Conservation (phyloP, 2,888 invertebrate genomes). For the Lasioglossum zephyrum region DNA sequence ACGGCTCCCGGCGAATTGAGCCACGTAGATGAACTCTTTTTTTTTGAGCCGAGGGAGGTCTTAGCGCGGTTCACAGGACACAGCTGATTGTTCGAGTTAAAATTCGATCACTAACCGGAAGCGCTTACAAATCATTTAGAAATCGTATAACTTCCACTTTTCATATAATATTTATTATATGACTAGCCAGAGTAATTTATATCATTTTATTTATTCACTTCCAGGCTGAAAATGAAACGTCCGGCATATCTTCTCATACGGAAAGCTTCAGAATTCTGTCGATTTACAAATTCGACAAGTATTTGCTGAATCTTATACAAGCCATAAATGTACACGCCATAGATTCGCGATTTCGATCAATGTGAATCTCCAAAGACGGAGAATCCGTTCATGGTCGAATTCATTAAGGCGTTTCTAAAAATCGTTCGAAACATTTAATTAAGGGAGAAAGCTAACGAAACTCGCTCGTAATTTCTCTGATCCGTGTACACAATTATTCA, state of each 20-base stretch:
- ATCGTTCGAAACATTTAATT: not conserved
- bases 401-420: not conserved
- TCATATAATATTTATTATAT: not conserved
- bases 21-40: not conserved
- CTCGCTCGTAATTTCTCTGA: not conserved
- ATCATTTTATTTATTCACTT: not conserved
- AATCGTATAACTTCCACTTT: not conserved
- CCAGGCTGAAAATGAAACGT: not conserved
- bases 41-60: not conserved
- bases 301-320: not conserved
- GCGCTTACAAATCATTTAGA: not conserved
- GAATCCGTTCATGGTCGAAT: not conserved
- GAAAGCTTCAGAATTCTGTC: not conserved
- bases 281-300: not conserved
- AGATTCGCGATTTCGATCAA: not conserved
- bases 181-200: not conserved
- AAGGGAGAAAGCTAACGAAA: not conserved
- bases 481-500: not conserved
- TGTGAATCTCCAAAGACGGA: not conserved
- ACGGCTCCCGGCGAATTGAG: constrained; percentile 11
- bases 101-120: not conserved
- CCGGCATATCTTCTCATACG: not conserved
- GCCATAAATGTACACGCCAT: too few relatives aligned
- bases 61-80: not conserved
- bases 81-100: not conserved